A percentile compares a stretch with the other conserved stretches of the same genome.
Evolutionary conservation across 2,888 invertebrate species (phyloP).

Genomic region (Aplocera efformata): DNA sequence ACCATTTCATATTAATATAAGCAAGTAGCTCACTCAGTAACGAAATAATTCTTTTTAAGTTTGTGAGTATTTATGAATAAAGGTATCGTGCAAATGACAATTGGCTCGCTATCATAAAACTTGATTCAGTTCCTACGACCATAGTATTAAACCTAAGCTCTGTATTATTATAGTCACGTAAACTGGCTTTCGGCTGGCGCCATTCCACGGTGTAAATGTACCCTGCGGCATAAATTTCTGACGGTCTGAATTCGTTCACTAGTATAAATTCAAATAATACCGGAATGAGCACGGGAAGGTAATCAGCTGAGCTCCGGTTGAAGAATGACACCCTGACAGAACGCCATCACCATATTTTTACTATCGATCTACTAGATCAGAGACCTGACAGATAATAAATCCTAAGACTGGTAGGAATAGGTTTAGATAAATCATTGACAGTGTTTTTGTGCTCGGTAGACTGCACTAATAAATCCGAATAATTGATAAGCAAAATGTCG

Average conservation of each 20-base stretch:
- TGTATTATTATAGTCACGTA: slow-evolving; percentile 16
- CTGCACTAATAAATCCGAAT: no score
- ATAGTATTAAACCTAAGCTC: slow-evolving; percentile 11
- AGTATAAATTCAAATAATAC: slow-evolving; percentile 40
- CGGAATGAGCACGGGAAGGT: slow-evolving; percentile 33
- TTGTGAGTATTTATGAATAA: no score
- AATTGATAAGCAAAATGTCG: no score
- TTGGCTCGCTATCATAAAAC: neutral
- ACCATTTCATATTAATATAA: no score
- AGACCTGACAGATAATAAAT: no score
- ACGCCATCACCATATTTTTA: neutral
- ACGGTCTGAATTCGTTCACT: slow-evolving; percentile 14
- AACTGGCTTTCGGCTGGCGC: slow-evolving; percentile 25
- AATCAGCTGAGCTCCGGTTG: slow-evolving; percentile 1
- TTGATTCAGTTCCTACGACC: neutral
- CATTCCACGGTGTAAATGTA: neutral
- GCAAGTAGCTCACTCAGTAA: no score
- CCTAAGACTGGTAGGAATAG: no score
- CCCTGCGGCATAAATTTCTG: no score
- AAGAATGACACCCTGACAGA: neutral
- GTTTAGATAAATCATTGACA: no score
- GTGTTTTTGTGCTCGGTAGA: no score
- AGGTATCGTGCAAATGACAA: neutral
- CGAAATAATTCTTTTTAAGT: no score
- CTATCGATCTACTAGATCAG: no score